phyloP scores from a whole-genome alignment of 2,113 vertebrate genomes.

The Thinocorus orbignyianus region DNA sequence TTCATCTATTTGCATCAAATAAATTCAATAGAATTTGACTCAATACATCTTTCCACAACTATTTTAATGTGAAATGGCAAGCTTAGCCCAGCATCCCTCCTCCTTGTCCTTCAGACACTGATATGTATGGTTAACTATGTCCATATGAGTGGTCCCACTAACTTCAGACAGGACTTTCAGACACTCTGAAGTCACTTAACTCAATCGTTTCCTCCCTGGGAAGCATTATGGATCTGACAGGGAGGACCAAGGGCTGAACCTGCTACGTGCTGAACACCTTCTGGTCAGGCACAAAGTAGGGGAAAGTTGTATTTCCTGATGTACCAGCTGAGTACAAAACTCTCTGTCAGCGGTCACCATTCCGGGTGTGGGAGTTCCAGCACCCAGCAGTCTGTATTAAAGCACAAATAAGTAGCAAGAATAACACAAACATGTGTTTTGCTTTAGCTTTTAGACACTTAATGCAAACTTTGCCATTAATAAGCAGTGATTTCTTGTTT shows the following conservation, averaged over 20 bases:
- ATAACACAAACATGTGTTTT: not conserved
- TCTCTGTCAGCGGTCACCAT: not conserved
- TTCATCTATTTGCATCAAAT: not conserved
- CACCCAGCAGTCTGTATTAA: not conserved
- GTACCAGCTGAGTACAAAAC: not conserved
- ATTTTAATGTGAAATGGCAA: constrained; percentile 36
- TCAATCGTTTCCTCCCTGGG: not conserved
- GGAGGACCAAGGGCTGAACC: not conserved
- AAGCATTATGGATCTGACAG: constrained; percentile 8
- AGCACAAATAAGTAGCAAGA: not conserved
- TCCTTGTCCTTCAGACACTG: not conserved
- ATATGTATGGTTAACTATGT: not conserved
- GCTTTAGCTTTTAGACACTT: not conserved
- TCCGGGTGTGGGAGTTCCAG: not conserved
- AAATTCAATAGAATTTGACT: not conserved
- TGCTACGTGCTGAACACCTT: accelerated
- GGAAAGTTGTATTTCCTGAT: not conserved
- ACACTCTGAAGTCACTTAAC: constrained; percentile 21
- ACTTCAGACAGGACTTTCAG: constrained; percentile 8
- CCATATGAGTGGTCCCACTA: constrained; percentile 23
- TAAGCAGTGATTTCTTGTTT: not conserved
- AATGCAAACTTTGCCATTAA: not conserved
- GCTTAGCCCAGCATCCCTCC: not conserved
- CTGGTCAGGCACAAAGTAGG: not conserved
- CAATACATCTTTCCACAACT: not conserved